Evolutionary conservation across 2,797 vertebrate genomes (phyloP).

Genomic region (Aplochiton taeniatus): DNA sequence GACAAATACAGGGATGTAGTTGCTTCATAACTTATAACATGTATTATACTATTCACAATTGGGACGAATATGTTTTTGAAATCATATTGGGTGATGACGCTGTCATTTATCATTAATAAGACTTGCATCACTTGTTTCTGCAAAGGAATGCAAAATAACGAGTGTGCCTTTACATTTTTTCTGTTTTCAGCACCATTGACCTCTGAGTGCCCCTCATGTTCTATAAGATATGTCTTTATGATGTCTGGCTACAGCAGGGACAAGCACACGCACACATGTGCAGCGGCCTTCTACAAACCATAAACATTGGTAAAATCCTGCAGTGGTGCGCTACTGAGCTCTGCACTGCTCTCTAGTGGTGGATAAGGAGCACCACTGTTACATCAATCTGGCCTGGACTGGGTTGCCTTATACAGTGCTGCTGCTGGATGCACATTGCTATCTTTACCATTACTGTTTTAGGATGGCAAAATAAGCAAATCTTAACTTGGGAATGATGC

Average conservation of each 20-base stretch:
- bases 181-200: too few relatives aligned
- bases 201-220: too few relatives aligned
- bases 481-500: neutral
- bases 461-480: too few relatives aligned
- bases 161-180: too few relatives aligned
- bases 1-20: neutral
- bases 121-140: too few relatives aligned
- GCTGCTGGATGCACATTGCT: neutral
- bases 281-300: conserved; percentile 20
- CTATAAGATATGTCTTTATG: too few relatives aligned
- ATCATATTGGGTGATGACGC: too few relatives aligned
- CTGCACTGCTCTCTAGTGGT: conserved; percentile 76
- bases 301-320: conserved; percentile 40
- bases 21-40: neutral
- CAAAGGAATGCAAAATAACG: too few relatives aligned
- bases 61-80: too few relatives aligned
- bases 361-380: conserved; percentile 33
- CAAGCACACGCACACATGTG: conserved; percentile 11
- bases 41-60: too few relatives aligned
- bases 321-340: conserved; percentile 60
- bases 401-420: neutral
- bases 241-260: too few relatives aligned
- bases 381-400: neutral
- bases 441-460: neutral
- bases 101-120: too few relatives aligned